phyloP scores from a whole-genome alignment of 2,888 invertebrate species.

The Lasius platythorax region DNA sequence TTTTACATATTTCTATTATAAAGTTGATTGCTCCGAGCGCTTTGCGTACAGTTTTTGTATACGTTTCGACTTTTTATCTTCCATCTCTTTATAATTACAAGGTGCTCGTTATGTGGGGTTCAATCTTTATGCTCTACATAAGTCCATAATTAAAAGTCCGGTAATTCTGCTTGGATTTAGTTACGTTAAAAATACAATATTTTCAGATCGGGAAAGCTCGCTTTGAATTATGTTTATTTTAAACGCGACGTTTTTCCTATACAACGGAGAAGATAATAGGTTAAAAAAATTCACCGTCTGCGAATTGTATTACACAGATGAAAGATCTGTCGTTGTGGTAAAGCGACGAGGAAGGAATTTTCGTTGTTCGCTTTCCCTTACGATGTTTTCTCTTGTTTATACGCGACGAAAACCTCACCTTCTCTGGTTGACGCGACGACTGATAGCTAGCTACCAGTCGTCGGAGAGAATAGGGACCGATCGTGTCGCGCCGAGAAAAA shows the following conservation, averaged over 20 bases:
- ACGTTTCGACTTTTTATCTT: conserved; percentile 23
- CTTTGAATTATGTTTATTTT: background rate
- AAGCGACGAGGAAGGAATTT: conserved; percentile 22
- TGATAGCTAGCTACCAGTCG: conserved; percentile 39
- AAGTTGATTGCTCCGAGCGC: conserved; percentile 22
- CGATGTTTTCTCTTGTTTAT: conserved; percentile 30
- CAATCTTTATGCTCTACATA: background rate
- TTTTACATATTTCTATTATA: conserved; percentile 10
- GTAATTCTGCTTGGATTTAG: conserved; percentile 16
- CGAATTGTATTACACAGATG: background rate
- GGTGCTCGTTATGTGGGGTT: conserved; percentile 3
- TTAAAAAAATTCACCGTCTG: conserved; percentile 18
- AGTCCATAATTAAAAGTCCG: background rate
- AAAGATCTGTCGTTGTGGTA: background rate
- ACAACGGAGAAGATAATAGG: conserved; percentile 11
- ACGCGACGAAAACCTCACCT: conserved; percentile 26
- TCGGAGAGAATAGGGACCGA: conserved; percentile 16
- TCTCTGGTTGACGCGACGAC: background rate
- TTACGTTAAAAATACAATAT: background rate
- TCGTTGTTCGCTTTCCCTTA: conserved; percentile 9
- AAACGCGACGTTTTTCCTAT: background rate
- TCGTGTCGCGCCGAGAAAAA: conserved; percentile 33
- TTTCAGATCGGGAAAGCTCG: background rate
- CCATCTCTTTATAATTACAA: conserved; percentile 28
- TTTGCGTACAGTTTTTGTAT: conserved; percentile 11